Conservation (phyloP, 1,140 invertebrate genomes). For the Pogonus chalceus region DNA sequence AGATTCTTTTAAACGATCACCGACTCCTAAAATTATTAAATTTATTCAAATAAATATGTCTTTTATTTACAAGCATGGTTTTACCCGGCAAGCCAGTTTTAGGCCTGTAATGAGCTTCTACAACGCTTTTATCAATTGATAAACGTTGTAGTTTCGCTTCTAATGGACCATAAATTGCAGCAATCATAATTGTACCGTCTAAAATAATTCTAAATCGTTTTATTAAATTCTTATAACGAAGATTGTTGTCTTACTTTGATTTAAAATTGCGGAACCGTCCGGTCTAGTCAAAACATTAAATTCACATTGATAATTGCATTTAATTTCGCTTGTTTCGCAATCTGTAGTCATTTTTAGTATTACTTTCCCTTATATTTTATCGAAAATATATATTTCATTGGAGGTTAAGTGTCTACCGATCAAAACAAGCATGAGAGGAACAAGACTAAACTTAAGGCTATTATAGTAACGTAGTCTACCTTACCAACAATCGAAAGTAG, state of each 20-base stretch:
- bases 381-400: too few relatives aligned
- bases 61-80: slow-evolving; percentile 30
- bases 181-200: slow-evolving; percentile 68
- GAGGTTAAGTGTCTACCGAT: too few relatives aligned
- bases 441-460: too few relatives aligned
- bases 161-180: slow-evolving; percentile 72
- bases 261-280: slow-evolving; percentile 64
- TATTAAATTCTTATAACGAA: slow-evolving; percentile 16
- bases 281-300: slow-evolving; percentile 56
- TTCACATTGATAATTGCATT: slow-evolving; percentile 4
- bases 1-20: slow-evolving; percentile 63
- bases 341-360: too few relatives aligned
- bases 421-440: too few relatives aligned
- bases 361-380: too few relatives aligned
- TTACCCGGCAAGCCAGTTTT: slow-evolving; percentile 65
- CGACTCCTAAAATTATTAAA: slow-evolving; percentile 39
- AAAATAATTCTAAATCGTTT: slow-evolving; percentile 23
- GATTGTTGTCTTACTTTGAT: slow-evolving; percentile 45
- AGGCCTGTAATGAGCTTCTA: slow-evolving; percentile 68
- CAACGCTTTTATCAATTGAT: slow-evolving; percentile 61
- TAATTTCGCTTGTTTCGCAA: too few relatives aligned
- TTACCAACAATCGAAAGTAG: too few relatives aligned
- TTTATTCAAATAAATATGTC: slow-evolving; percentile 1
- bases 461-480: too few relatives aligned
- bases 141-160: slow-evolving; percentile 71